Percentiles rank a stretch among this genome's conserved stretches.
phyloP scores from a whole-genome alignment of 2,797 vertebrate genomes.

The Chelon auratus region DNA sequence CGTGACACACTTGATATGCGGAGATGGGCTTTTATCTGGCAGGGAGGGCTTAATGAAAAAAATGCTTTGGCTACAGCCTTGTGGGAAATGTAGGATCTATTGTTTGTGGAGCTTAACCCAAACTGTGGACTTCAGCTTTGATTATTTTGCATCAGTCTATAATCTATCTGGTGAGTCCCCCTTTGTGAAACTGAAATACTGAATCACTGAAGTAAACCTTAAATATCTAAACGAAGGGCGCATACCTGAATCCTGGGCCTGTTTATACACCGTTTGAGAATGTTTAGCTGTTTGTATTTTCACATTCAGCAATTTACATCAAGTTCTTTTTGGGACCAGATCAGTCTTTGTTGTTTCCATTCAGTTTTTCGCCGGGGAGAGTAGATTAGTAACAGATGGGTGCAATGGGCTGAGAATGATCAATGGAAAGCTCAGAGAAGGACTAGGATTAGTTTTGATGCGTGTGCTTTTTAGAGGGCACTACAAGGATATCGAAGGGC shows the following conservation, averaged over 20 bases:
- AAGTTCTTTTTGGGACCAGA: slow-evolving; percentile 1
- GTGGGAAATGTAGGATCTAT: neutral
- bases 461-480: neutral
- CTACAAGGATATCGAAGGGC: neutral
- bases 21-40: no score
- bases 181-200: neutral
- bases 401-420: slow-evolving; percentile 1
- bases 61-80: neutral
- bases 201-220: neutral
- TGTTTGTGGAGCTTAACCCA: no score
- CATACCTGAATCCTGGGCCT: neutral
- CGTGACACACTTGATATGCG: no score
- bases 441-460: neutral
- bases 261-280: neutral
- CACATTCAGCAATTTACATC: neutral
- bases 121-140: no score
- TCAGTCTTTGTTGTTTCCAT: slow-evolving; percentile 11
- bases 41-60: neutral
- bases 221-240: neutral
- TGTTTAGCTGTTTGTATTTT: neutral
- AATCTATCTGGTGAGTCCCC: no score
- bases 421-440: slow-evolving; percentile 2
- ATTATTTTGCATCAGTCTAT: no score
- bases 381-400: slow-evolving; percentile 44
- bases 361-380: neutral